These are phyloP conservation scores for Bradypus variegatus DNA, from an alignment of 2,797 vertebrate species.

Conservation along the genomic window DNA sequence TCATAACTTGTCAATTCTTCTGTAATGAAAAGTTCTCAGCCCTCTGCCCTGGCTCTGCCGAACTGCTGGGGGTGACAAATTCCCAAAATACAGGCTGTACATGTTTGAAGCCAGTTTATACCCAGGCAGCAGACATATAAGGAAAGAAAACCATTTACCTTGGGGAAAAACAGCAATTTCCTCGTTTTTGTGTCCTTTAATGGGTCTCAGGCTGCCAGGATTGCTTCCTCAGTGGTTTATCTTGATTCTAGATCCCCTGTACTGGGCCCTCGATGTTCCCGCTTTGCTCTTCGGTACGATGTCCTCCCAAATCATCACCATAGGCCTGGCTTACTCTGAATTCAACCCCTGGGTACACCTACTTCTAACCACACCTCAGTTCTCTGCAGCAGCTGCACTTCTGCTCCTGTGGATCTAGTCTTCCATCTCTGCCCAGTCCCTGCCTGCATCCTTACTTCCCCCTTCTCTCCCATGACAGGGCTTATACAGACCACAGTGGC, in stretches of 20 bases:
- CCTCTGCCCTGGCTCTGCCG: neutral
- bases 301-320: neutral
- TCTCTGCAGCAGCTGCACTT: neutral
- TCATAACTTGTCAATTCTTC: neutral
- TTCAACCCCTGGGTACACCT: neutral
- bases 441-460: neutral
- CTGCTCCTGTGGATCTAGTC: neutral
- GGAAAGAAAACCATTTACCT: neutral
- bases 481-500: neutral
- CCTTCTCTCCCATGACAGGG: neutral
- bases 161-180: neutral
- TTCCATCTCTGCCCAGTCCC: neutral
- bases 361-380: neutral
- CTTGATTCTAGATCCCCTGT: neutral
- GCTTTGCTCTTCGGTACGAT: neutral
- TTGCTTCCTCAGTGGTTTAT: neutral
- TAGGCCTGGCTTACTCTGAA: neutral
- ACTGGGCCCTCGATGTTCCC: neutral
- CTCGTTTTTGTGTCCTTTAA: neutral
- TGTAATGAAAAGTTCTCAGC: neutral
- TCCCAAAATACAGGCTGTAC: neutral
- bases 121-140: neutral
- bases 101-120: neutral
- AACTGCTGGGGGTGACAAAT: neutral
- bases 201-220: neutral